These are phyloP conservation scores for Gari tellinella DNA, from an alignment of 2,888 invertebrate species.

Conservation along the genomic window DNA sequence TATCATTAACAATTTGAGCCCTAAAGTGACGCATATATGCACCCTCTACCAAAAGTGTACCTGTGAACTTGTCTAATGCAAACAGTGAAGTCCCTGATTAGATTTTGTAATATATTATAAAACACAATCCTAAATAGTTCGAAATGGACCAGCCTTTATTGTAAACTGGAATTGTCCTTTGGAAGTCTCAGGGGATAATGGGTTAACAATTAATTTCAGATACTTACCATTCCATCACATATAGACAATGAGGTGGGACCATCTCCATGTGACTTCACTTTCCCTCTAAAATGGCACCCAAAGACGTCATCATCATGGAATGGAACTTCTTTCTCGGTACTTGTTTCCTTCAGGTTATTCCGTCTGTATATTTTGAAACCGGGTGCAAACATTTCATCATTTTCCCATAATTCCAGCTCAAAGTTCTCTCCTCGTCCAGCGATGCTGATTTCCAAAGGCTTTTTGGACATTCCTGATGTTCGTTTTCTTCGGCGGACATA, in stretches of 20 bases:
- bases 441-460: conserved; percentile 66
- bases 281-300: conserved; percentile 68
- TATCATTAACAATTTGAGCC: too few relatives aligned
- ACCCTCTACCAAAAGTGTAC: too few relatives aligned
- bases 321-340: conserved; percentile 25
- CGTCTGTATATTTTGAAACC: conserved; percentile 75
- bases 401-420: conserved; percentile 70
- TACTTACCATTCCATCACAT: conserved; percentile 75
- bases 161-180: too few relatives aligned
- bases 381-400: conserved; percentile 69
- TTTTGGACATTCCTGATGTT: conserved; percentile 30
- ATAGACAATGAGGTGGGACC: conserved; percentile 68
- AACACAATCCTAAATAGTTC: too few relatives aligned
- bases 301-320: conserved; percentile 29
- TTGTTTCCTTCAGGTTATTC: conserved; percentile 40
- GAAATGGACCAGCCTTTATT: too few relatives aligned
- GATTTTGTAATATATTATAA: too few relatives aligned
- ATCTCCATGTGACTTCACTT: conserved; percentile 53
- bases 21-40: too few relatives aligned
- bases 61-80: too few relatives aligned
- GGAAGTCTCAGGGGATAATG: too few relatives aligned
- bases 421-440: conserved; percentile 68
- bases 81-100: too few relatives aligned
- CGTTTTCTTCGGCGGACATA: conserved; percentile 55
- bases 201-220: too few relatives aligned